Percentiles rank a stretch among this genome's conserved stretches.
Conservation (phyloP, 2,113 vertebrate genomes). For the Leucosticte australis region DNA sequence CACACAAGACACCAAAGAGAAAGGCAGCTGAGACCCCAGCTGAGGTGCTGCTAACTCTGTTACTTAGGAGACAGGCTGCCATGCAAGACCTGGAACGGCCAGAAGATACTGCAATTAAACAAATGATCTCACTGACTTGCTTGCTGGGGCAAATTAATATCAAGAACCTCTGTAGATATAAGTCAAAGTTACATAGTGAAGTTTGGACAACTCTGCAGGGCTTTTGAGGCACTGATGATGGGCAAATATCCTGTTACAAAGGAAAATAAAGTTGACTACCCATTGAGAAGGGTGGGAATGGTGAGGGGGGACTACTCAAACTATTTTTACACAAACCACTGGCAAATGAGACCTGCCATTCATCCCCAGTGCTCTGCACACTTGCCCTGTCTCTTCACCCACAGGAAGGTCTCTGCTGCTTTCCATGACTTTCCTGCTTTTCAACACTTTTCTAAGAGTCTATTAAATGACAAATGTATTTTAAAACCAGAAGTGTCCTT, state of each 20-base stretch:
- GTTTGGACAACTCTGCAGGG: neutral
- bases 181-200: neutral
- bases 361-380: neutral
- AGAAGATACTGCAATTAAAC: neutral
- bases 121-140: neutral
- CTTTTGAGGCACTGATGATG: neutral
- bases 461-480: neutral
- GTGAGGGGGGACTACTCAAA: neutral
- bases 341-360: neutral
- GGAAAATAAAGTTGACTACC: neutral
- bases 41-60: neutral
- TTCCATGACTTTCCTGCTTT: neutral
- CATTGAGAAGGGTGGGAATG: neutral
- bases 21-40: neutral
- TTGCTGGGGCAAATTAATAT: neutral
- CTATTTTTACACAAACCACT: neutral
- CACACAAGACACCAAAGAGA: fast-evolving
- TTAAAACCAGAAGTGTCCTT: neutral
- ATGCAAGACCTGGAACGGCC: neutral
- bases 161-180: neutral
- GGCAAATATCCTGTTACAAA: neutral
- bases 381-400: neutral
- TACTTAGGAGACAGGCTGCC: neutral
- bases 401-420: neutral
- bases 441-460: neutral